These are phyloP conservation scores for Pyrrhura leucotis DNA, from an alignment of 2,797 vertebrate genomes.

Conservation along the genomic window DNA sequence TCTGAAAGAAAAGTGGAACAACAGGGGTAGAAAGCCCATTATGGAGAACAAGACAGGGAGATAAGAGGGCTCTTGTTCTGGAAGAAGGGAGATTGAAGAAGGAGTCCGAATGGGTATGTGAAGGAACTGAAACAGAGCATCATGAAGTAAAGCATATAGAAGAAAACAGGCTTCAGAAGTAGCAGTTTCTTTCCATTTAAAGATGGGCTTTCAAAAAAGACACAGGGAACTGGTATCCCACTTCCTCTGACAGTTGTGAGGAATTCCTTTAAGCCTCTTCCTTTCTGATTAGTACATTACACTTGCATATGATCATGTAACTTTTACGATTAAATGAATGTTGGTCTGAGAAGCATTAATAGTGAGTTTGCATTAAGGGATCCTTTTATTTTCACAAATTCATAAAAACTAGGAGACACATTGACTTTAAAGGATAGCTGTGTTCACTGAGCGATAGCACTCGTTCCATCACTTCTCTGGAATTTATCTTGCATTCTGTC, in stretches of 20 bases:
- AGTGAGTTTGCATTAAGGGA: not conserved
- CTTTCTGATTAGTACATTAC: not conserved
- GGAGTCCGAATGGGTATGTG: not conserved
- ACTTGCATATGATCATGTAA: not conserved
- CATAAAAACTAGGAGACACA: not conserved
- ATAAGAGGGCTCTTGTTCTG: not conserved
- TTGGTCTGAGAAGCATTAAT: not conserved
- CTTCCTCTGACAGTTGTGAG: not conserved
- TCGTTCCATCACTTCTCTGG: not conserved
- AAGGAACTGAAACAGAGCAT: not conserved
- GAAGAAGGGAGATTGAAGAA: not conserved
- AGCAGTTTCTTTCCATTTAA: not conserved
- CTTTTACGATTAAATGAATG: not conserved
- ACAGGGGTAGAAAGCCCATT: not conserved
- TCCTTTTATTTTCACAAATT: not conserved
- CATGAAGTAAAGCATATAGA: not conserved
- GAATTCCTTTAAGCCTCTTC: not conserved
- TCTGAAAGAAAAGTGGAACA: not conserved
- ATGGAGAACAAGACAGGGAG: not conserved
- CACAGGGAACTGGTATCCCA: not conserved
- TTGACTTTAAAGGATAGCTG: not conserved
- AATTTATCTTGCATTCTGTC: not conserved
- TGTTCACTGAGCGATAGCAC: not conserved
- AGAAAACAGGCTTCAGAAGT: not conserved
- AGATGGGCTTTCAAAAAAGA: not conserved